Evolutionary conservation across 2,113 vertebrate species (phyloP).

Genomic region (Macaca mulatta): DNA sequence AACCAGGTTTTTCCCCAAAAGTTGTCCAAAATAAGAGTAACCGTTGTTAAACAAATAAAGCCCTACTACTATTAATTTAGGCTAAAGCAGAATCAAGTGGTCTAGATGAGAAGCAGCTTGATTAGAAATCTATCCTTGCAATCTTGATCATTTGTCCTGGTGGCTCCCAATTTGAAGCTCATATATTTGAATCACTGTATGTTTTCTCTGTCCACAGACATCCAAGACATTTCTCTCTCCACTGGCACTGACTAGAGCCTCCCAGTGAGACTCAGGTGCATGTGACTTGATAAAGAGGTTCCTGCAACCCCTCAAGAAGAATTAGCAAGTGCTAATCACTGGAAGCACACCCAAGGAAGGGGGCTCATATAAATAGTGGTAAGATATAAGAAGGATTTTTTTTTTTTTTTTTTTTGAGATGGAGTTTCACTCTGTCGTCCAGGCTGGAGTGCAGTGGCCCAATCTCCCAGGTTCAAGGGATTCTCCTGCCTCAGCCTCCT

Average conservation of each 20-base stretch:
- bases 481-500: no score
- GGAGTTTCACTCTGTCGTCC: no score
- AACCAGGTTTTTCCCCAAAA: background rate
- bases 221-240: background rate
- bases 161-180: background rate
- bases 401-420: no score
- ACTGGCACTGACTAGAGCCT: background rate
- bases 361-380: background rate
- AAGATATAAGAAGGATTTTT: background rate
- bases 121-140: background rate
- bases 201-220: background rate
- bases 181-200: background rate
- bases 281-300: background rate
- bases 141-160: background rate
- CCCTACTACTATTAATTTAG: background rate
- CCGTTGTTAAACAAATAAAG: background rate
- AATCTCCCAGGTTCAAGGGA: no score
- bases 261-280: background rate
- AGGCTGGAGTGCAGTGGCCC: no score
- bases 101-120: background rate
- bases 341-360: background rate
- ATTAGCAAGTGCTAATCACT: background rate
- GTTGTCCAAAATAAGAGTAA: background rate
- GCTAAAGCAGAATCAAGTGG: background rate
- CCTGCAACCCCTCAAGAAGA: background rate